Percentiles rank a stretch among this genome's conserved stretches.
These are phyloP conservation scores for Drosophila paracracens DNA, from an alignment of 2,888 invertebrate species.

Conservation along the genomic window DNA sequence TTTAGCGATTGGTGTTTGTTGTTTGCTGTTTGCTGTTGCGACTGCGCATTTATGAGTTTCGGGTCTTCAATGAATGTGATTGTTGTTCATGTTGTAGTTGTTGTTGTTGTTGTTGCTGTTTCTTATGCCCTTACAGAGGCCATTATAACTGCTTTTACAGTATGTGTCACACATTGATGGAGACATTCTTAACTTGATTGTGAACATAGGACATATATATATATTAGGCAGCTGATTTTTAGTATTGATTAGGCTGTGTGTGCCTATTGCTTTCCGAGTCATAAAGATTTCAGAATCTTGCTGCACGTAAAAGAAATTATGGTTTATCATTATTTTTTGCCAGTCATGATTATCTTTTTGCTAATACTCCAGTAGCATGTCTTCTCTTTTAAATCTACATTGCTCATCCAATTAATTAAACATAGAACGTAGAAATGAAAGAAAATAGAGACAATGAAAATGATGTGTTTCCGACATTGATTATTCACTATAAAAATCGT, in stretches of 20 bases:
- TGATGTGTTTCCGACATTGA: neutral
- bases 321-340: neutral
- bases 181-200: neutral
- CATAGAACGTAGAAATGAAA: neutral
- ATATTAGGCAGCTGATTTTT: neutral
- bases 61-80: slow-evolving; percentile 9
- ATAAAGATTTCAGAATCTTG: neutral
- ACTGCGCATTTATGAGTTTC: slow-evolving; percentile 72
- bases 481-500: neutral
- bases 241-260: neutral
- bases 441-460: neutral
- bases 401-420: neutral
- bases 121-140: neutral
- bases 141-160: neutral
- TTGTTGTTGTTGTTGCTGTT: neutral
- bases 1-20: slow-evolving; percentile 56
- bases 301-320: neutral
- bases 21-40: slow-evolving; percentile 56
- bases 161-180: neutral
- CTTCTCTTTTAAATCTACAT: neutral
- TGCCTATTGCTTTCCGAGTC: neutral
- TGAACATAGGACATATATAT: neutral
- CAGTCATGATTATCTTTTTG: neutral
- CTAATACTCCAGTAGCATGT: neutral
- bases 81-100: slow-evolving; percentile 9